These are phyloP conservation scores for Phymastichus coffea DNA, from an alignment of 1,140 invertebrate species.

Conservation along the genomic window DNA sequence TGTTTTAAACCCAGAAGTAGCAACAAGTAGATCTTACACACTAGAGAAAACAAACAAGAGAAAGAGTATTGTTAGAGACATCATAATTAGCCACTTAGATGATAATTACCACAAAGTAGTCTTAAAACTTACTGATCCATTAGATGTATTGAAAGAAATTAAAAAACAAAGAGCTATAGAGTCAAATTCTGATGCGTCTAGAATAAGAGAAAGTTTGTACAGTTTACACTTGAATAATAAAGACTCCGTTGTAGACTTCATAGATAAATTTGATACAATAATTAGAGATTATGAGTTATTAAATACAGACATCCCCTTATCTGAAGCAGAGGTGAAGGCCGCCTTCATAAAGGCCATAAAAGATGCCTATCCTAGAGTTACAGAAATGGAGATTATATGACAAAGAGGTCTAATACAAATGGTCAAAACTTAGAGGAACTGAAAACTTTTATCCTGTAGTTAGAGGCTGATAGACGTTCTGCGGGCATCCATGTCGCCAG, in stretches of 20 bases:
- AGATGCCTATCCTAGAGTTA: neutral
- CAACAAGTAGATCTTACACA: too few species aligned
- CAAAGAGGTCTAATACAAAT: neutral
- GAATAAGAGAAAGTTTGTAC: constrained; percentile 24
- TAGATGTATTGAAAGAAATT: constrained; percentile 17
- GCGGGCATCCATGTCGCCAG: neutral
- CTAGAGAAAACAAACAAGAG: too few species aligned
- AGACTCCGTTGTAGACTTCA: constrained; percentile 22
- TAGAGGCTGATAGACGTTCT: too few species aligned
- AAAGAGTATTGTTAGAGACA: constrained; percentile 28
- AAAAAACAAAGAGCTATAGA: constrained; percentile 21
- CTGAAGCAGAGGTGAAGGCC: constrained; percentile 26
- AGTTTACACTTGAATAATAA: constrained; percentile 7
- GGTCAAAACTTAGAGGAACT: too few species aligned
- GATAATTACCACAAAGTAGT: constrained; percentile 25
- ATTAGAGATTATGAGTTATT: constrained; percentile 27
- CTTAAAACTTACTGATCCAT: constrained; percentile 18
- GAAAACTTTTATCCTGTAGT: too few species aligned
- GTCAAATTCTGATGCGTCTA: constrained; percentile 22
- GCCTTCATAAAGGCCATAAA: neutral
- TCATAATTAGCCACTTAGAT: constrained; percentile 25
- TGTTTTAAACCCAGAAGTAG: too few species aligned
- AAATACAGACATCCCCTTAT: constrained; percentile 15
- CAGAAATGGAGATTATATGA: neutral
- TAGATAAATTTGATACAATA: constrained; percentile 19